Evolutionary conservation across 2,888 invertebrate species (phyloP), one percentile per base, ranked within the genome.

Genomic region (Hemistola chrysoprasaria): DNA sequence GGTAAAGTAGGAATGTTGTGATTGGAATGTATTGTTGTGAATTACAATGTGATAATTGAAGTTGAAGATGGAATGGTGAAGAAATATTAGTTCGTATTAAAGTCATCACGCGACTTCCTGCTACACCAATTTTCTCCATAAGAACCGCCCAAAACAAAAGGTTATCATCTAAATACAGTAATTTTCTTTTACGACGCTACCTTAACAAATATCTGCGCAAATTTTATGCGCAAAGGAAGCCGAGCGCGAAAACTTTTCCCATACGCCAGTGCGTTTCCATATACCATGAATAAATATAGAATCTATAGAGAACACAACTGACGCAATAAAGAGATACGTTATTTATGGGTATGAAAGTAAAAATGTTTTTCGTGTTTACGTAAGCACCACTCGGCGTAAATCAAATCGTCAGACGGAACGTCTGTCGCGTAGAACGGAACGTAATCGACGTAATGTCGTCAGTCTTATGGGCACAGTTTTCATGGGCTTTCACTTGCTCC

Each of bases 221-320:
- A 38, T 48, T 50, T 53, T 46, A 50, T 40, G 53, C 26, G 43
- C 39, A 31, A 16, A 16, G 26, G 40, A 34, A 47, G 40, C 48
- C 47, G 43, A 46, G 53, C 46, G 43, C 22, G 33, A 25, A 50
- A 49, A 46, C 37, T 54, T 51, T 41, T 43, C 49, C 42, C 51
- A 52, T 47, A 50, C 39, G 52, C 30, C 39, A 24, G 28, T 28
- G 41, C 36, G 42, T 45, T 48, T 32, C 48, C 52, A 48, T 55
- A n/a, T n/a, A 46, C 59, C 61, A 70, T 70, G 66, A 66, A 70
- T 68, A 68, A 68, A 70, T 66, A 59, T 60, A 60, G 66, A 68
- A 70, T 66, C 64, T 59, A 59, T 60, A 60, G 55, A 50, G 47
- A 60, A 60, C 57, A 57, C 50, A 56, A 55, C 43, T 40, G 49